These are phyloP conservation scores for Amphimallon solstitiale DNA, from an alignment of 2,888 invertebrate species.

Conservation along the genomic window DNA sequence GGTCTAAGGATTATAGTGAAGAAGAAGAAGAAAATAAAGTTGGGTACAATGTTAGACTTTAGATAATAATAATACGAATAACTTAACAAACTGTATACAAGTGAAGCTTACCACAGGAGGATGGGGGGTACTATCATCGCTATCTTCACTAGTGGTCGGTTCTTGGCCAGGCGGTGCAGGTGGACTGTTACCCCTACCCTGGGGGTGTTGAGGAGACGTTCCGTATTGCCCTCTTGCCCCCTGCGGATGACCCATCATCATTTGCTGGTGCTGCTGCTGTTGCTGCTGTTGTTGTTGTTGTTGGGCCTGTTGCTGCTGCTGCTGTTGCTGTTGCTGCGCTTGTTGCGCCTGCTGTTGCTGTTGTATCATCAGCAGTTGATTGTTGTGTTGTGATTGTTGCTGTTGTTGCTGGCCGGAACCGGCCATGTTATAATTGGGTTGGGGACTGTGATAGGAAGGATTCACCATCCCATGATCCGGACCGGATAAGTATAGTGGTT, in stretches of 20 bases:
- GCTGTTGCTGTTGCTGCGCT: constrained; percentile 54
- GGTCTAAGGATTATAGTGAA: too few relatives aligned
- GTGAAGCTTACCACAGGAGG: constrained; percentile 66
- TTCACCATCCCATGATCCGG: constrained; percentile 61
- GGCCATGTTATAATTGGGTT: constrained; percentile 57
- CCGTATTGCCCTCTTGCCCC: constrained; percentile 62
- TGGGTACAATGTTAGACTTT: too few relatives aligned
- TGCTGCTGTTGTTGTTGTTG: constrained; percentile 50
- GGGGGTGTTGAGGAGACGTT: constrained; percentile 68
- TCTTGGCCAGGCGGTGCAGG: constrained; percentile 66
- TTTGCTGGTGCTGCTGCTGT: constrained; percentile 61
- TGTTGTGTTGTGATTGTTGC: constrained; percentile 56
- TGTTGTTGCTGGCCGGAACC: constrained; percentile 57
- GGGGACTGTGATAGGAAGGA: constrained; percentile 60
- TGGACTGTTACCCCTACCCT: constrained; percentile 72
- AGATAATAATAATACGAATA: too few relatives aligned
- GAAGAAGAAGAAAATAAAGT: too few relatives aligned
- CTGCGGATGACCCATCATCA: constrained; percentile 63
- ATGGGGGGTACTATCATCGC: constrained; percentile 84
- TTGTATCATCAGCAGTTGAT: constrained; percentile 58
- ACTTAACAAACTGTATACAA: not conserved
- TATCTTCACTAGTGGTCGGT: constrained; percentile 86
- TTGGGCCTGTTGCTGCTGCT: constrained; percentile 55
- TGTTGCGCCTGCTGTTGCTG: constrained; percentile 58
- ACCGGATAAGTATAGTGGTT: constrained; percentile 73